Evolutionary conservation across 2,888 invertebrate genomes (phyloP).

Genomic region (Meghimatium bilineatum): DNA sequence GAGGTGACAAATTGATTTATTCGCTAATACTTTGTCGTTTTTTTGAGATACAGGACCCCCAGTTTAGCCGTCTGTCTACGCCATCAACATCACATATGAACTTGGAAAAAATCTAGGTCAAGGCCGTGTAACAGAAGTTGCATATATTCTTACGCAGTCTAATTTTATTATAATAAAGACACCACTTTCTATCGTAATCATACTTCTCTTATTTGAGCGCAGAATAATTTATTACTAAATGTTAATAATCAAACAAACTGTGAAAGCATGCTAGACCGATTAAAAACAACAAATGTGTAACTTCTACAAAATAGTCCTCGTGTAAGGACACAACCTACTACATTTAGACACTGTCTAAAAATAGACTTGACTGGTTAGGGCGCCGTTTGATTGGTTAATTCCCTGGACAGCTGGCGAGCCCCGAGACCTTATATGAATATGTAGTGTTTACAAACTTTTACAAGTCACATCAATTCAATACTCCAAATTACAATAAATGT

Average conservation of each 20-base stretch:
- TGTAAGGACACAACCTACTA: neutral
- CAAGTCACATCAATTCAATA: no score
- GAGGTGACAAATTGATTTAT: neutral
- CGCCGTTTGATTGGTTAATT: neutral
- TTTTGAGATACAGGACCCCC: neutral
- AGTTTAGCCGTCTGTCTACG: constrained; percentile 38
- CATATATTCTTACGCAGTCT: constrained; percentile 26
- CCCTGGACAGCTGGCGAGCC: constrained; percentile 2
- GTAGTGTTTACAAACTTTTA: constrained; percentile 18
- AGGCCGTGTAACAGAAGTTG: constrained; percentile 40
- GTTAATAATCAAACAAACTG: no score
- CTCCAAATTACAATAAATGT: no score
- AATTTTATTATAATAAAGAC: neutral
- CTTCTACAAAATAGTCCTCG: constrained; percentile 20
- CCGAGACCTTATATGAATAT: constrained; percentile 16
- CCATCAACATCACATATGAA: constrained; percentile 51
- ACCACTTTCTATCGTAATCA: neutral
- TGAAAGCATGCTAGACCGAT: neutral
- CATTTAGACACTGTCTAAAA: constrained; percentile 20
- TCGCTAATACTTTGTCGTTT: neutral
- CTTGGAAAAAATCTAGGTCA: constrained; percentile 56
- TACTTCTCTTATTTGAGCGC: neutral
- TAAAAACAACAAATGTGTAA: no score
- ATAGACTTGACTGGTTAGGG: constrained; percentile 12
- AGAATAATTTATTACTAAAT: neutral